phyloP scores from a whole-genome alignment of 2,888 invertebrate species.

The Frankliniella intonsa region DNA sequence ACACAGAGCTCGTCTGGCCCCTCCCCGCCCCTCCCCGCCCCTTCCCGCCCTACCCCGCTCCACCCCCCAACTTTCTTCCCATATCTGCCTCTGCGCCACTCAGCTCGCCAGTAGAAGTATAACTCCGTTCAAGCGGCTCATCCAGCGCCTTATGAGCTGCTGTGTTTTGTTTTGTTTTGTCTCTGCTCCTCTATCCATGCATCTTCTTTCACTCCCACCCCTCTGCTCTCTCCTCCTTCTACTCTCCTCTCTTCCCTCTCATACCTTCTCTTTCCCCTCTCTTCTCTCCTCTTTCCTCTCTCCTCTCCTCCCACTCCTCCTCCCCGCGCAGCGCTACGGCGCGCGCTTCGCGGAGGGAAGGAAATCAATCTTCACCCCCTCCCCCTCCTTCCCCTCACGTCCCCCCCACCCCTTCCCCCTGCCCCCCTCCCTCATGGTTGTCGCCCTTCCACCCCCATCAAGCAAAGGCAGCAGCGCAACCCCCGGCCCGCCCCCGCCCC shows the following conservation, averaged over 20 bases:
- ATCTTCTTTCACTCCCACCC: neutral
- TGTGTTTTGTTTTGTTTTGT: too few relatives aligned
- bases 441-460: neutral
- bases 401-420: neutral
- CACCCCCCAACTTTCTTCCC: too few relatives aligned
- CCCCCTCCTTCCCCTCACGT: neutral
- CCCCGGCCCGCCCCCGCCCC: conserved; percentile 31
- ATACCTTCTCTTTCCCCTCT: neutral
- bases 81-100: too few relatives aligned
- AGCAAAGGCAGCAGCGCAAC: conserved; percentile 29
- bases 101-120: too few relatives aligned
- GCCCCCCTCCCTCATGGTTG: neutral
- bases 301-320: neutral
- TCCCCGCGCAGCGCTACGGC: neutral
- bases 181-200: neutral
- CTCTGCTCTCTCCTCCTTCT: neutral
- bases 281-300: neutral
- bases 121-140: too few relatives aligned
- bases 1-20: neutral
- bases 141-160: too few relatives aligned
- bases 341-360: neutral
- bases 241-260: neutral
- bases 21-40: neutral
- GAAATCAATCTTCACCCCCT: neutral
- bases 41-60: neutral